Base-by-base conservation (phyloP, 2,797 vertebrate species). In the Microcaecilia unicolor region DNA sequence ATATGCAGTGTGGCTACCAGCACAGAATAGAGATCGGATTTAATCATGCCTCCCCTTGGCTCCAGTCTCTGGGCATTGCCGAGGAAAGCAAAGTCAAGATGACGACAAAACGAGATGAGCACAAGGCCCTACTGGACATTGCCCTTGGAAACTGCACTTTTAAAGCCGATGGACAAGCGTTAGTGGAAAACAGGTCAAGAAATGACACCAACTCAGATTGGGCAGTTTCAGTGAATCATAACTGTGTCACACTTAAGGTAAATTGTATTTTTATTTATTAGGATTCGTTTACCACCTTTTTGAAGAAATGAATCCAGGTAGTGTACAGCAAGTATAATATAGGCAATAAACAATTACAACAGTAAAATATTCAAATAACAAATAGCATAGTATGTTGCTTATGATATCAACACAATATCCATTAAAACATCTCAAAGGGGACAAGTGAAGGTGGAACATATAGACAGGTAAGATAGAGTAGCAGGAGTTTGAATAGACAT, bases 171-270 rank as follows among this genome's bases (percentile, higher is more conserved):
- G 39, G 76, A 14, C 67, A 65, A 20, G 35, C 71, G 25, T 53
- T 15, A 1, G 15, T 37, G 10, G 30, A 44, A 34, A 41, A 25
- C 15, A 64, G 54, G 16, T 34, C 23, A 16, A 70, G 67, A 9
- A 11, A 22, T 3, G 27, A 31, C 21, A 30, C 48, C 6, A 23
- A 8, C 27, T 47, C 70, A 19, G 55, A 56, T 29, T 87, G 81
- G 48, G 12, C 42, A 2, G 46, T 80, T 10, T 74, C 70, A 40
- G 33, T 83, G 23, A 71, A 44, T 35, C 83, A 62, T 65, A 68
- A 70, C 41, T 89, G 87, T 7, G n/a, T 48, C 17, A 15, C 19
- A 11, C 46, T 88, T 12, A 72, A 84, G 80, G 87, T 90, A 61
- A 65, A 27, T 21, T 24, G n/a, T n/a, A n/a, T n/a, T n/a, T n/a